phyloP scores from a whole-genome alignment of 2,113 vertebrate species.

The Eretmochelys imbricata region DNA sequence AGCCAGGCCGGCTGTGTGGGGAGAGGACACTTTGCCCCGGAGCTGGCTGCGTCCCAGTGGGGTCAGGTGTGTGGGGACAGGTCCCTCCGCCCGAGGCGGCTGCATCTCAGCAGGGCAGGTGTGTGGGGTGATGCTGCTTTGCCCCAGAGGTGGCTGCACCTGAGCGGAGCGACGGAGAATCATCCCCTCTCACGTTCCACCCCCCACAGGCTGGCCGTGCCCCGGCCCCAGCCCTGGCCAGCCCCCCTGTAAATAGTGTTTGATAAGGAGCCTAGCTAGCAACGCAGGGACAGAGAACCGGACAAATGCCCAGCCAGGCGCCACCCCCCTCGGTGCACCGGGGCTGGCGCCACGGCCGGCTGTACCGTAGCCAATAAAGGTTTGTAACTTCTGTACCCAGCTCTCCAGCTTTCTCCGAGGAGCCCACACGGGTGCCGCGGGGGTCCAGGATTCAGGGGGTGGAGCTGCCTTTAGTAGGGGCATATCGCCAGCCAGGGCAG shows the following conservation, averaged over 20 bases:
- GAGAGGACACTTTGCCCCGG: not conserved
- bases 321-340: not conserved
- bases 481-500: too few species aligned
- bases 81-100: not conserved
- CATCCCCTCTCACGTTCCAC: not conserved
- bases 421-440: too few species aligned
- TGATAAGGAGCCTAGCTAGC: slow-evolving; percentile 8
- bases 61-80: not conserved
- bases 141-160: not conserved
- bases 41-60: not conserved
- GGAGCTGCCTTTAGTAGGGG: not conserved
- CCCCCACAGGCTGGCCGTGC: not conserved
- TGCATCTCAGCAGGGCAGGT: not conserved
- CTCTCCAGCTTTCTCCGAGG: not conserved
- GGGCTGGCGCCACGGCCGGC: not conserved
- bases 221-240: not conserved
- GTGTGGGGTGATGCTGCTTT: not conserved
- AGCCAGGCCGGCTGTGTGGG: not conserved
- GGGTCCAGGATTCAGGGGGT: too few species aligned
- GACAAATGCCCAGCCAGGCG: not conserved
- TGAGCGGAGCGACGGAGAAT: not conserved
- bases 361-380: not conserved
- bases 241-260: slow-evolving; percentile 27
- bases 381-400: slow-evolving; percentile 13
- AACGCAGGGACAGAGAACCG: not conserved